Percentiles rank a stretch among this genome's conserved stretches.
phyloP scores from a whole-genome alignment of 2,113 vertebrate species.

The Muscicapa adusta region DNA sequence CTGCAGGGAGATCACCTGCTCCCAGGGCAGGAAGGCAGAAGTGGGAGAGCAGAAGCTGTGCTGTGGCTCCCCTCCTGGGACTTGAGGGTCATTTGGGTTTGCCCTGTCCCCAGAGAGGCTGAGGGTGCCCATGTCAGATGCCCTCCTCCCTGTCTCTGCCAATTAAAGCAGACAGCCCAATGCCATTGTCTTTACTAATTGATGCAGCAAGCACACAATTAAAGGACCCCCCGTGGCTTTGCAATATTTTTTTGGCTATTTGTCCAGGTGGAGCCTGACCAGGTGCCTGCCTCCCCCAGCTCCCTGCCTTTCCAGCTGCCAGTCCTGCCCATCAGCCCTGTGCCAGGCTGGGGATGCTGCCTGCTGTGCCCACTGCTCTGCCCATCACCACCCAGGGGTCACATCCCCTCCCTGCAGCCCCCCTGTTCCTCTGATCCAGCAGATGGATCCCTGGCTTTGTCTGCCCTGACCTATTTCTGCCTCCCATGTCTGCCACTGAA shows the following conservation, averaged over 20 bases:
- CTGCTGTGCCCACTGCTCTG: not conserved
- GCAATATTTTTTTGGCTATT: not conserved
- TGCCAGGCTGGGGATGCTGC: not conserved
- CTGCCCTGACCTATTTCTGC: not conserved
- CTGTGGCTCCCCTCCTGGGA: not conserved
- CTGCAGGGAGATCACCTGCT: accelerated
- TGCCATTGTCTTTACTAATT: not conserved
- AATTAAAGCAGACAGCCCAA: constrained; percentile 12
- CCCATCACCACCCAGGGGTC: not conserved
- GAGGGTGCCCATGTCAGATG: not conserved
- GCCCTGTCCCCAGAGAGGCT: not conserved
- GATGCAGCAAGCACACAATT: not conserved
- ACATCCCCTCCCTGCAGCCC: accelerated
- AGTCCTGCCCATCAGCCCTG: not conserved
- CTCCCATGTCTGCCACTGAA: not conserved
- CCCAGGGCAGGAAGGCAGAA: not conserved
- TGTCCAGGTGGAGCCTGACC: not conserved
- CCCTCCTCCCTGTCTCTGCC: not conserved
- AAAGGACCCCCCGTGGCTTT: not conserved
- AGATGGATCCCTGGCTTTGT: not conserved
- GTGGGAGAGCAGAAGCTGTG: not conserved
- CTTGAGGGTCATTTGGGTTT: not conserved
- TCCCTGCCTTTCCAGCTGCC: not conserved
- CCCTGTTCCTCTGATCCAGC: accelerated
- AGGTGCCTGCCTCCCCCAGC: not conserved